phyloP scores from a whole-genome alignment of 2,797 vertebrate species.

The Parambassis ranga region DNA sequence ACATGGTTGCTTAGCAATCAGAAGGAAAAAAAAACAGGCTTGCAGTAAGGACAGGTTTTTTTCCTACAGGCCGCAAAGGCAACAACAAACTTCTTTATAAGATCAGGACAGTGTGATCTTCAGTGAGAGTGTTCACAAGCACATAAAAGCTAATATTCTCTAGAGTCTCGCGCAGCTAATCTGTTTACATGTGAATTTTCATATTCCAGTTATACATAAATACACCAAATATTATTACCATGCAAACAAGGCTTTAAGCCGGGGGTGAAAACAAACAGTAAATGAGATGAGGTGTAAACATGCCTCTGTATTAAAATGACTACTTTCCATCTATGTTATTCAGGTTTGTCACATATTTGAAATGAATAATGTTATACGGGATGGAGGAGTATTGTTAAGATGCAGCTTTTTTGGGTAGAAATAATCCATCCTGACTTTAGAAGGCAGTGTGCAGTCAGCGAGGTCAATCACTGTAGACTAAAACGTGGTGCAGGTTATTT shows the following conservation, averaged over 20 bases:
- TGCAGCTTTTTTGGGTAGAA: neutral
- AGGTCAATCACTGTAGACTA: constrained; percentile 1
- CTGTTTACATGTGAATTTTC: constrained; percentile 38
- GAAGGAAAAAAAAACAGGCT: too few relatives aligned
- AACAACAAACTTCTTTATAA: neutral
- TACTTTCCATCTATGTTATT: constrained; percentile 14
- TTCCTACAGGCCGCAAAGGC: neutral
- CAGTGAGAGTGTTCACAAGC: neutral
- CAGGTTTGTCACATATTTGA: neutral
- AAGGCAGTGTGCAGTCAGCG: neutral
- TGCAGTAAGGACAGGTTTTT: neutral
- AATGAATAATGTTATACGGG: neutral
- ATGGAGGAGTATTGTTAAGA: neutral
- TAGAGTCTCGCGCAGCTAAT: constrained; percentile 22
- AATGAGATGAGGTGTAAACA: constrained; percentile 23
- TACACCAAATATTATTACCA: constrained; percentile 38
- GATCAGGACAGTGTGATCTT: neutral
- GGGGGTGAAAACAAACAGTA: constrained; percentile 9
- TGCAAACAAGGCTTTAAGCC: constrained; percentile 40
- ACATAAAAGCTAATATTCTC: constrained; percentile 25
- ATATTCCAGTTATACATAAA: constrained; percentile 32
- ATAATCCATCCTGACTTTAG: constrained; percentile 23
- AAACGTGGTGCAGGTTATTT: neutral
- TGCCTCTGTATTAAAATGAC: constrained; percentile 15
- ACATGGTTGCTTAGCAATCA: too few relatives aligned